Evolutionary conservation across 2,888 invertebrate species (phyloP), one percentile per base, ranked within the genome.

Genomic region (Agelastica alni): DNA sequence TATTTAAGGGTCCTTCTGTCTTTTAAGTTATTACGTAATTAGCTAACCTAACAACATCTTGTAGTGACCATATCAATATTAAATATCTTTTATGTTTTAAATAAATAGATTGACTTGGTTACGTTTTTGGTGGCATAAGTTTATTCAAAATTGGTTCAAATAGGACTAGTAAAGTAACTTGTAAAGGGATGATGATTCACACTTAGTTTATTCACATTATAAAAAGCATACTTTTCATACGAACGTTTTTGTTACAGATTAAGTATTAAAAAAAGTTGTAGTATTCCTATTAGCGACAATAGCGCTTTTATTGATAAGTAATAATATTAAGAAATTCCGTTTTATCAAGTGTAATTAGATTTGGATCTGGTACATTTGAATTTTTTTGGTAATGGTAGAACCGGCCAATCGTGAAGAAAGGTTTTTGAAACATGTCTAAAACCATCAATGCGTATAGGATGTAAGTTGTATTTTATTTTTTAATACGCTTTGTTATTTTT

Each of bases 371-470:
- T 39, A 30, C 39, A 44, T 48, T 41, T 30, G 39, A 28, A 42
- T 42, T 49, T n/a, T n/a, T 42, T 49, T 54, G 57, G 63, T 66
- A 60, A 65, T 66, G 67, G 64, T 66, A 65, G 59, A 39, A 49
- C 55, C 52, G 58, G 44, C 54, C 53, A 42, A 56, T 52, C 36
- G 58, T 49, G 59, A 53, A 43, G 42, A 57, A 62, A 56, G 56
- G 43, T 51, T 54, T 55, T 47, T 57, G 61, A 65, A 67, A 69
- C 59, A 90, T 90, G 88, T 91, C 91, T 80, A 91, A 90, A 83
- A 89, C 89, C 76, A 86, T 91, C 77, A 91, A 91, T 83, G 90
- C 90, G 75, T 91, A 91, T 80, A 87, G 91, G 84, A 90, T 91
- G 91, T 91, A 81, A 91, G 89, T 88, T 83, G 72, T 51, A 46